Evolutionary conservation across 2,797 vertebrate species (phyloP), one percentile per base, ranked within the genome.

Genomic region (Alectoris magna): DNA sequence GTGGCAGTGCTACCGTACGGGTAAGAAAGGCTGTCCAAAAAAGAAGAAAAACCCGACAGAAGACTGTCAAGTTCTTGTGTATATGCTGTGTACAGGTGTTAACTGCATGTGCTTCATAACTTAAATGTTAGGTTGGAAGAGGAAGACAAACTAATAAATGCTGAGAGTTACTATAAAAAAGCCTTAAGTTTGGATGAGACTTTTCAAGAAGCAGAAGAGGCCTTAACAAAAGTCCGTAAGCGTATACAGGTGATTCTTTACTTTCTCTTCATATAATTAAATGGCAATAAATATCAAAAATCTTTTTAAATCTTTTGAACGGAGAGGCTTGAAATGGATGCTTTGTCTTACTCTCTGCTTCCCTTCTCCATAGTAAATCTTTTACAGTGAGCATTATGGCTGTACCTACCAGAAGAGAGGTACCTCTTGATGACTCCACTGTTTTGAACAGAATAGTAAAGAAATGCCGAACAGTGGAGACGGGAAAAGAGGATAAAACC

Each of bases 241-340:
- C 98, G 98, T 14, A 99, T 99, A 98, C 99, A 99, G 99, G 99
- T 99, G 98, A 99, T 99, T 96, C 97, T 98, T 98, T 97, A 98
- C 97, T 98, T 98, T 98, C 98, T 97, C 96, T 96, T 96, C 95
- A 77, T 64, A 48, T 44, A 29, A 5, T 58, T 10, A 24, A 2
- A 7, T 44, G 90, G 38, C 41, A 87, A 11, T 31, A 89, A 75
- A 13, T 55, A 41, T 84, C 9, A 68, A 49, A 89, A 78, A 14
- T 70, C 3, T 0, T n/a, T 10, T 4, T 34, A 46, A 59, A 27
- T 66, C 5, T 21, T 84, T n/a, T 26, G 44, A 81, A 68, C 36
- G 59, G 39, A 73, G 24, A 74, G 58, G 26, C 59, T 22, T 46
- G 66, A 53, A 79, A 26, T 15, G 48, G 23, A 8, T 93, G 27